Base-by-base conservation (phyloP, 2,797 vertebrate genomes). In the Odontamblyopus lacepedii region DNA sequence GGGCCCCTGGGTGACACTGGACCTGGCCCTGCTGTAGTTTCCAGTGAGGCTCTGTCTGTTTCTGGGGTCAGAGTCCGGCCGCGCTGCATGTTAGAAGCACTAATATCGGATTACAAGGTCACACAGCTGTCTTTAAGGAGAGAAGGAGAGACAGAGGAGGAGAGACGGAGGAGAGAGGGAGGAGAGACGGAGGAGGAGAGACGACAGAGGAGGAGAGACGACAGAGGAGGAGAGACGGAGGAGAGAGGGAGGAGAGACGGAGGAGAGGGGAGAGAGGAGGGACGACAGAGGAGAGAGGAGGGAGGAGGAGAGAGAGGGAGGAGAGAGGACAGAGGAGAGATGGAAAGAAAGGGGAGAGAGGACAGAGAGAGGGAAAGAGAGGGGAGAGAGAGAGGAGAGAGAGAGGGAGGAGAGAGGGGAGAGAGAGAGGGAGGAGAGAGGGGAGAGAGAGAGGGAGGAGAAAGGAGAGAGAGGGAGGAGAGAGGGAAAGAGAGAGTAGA, bases 21-120 rank as follows among this genome's bases (percentile, higher is more conserved):
- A 91, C 72, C 83, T 85, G 30, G 65, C 68, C 0, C 70, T 86
- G 87, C 88, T 83, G 88, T 87, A 88, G 87, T 63, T 32, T 35
- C 74, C 75, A 9, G 65, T 6, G 67, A 61, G 81, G 66, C 82
- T 44, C 78, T 83, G 67, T 81, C 67, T 82, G 72, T 83, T 79
- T 85, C 83, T 26, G 74, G 82, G 76, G 63, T 59, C 61, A 67
- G 76, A 67, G 78, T 59, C 74, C 76, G 72, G 80, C 81, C 77
- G 79, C 85, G 87, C 88, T 87, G 86, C 82, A 69, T 82, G 81
- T 67, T 35, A 60, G 70, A 82, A 77, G 72, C 6, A 1, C 75
- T 56, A 73, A 77, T 83, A 86, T 91, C 85, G 67, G 67, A 75
- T 91, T 90, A 87, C 88, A 30, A 70, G 65, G 74, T 61, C 6